phyloP scores from a whole-genome alignment of 2,888 invertebrate species.

The Eudemis profundana region DNA sequence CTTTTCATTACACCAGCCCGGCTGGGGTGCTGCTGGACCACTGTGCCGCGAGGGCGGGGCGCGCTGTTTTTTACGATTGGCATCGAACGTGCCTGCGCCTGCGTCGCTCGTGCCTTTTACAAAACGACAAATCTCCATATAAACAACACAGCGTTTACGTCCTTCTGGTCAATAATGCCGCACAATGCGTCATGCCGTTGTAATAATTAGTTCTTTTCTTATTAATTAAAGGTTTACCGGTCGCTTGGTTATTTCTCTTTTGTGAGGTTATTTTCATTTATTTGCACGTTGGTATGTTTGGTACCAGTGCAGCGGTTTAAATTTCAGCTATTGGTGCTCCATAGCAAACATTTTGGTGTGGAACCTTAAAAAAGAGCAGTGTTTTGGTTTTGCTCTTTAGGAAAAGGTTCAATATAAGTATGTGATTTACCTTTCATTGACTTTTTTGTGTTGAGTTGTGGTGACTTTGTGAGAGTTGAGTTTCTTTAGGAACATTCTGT shows the following conservation, averaged over 20 bases:
- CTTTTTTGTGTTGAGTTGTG: too few relatives aligned
- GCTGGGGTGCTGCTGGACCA: slow-evolving; percentile 34
- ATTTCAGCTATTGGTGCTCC: too few relatives aligned
- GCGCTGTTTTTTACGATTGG: slow-evolving; percentile 68
- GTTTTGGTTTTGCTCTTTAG: too few relatives aligned
- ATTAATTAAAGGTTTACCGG: slow-evolving; percentile 68
- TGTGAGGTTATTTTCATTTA: slow-evolving; percentile 10
- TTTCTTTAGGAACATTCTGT: too few relatives aligned
- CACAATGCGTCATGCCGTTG: slow-evolving; percentile 67
- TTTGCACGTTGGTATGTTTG: background rate
- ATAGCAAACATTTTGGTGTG: too few relatives aligned
- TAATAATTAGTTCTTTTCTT: slow-evolving; percentile 71
- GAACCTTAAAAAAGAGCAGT: too few relatives aligned
- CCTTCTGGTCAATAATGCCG: slow-evolving; percentile 43
- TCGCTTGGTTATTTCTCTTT: slow-evolving; percentile 28
- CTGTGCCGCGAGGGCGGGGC: slow-evolving; percentile 57
- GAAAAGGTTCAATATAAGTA: too few relatives aligned
- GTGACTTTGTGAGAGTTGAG: too few relatives aligned
- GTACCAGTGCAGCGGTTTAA: background rate
- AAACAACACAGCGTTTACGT: background rate
- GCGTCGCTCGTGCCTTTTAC: slow-evolving; percentile 42
- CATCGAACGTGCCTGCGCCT: slow-evolving; percentile 65
- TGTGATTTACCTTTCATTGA: too few relatives aligned
- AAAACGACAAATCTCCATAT: background rate
- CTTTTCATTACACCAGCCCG: too few relatives aligned